phyloP scores from a whole-genome alignment of 2,797 vertebrate species.

The Crypturellus tataupa region DNA sequence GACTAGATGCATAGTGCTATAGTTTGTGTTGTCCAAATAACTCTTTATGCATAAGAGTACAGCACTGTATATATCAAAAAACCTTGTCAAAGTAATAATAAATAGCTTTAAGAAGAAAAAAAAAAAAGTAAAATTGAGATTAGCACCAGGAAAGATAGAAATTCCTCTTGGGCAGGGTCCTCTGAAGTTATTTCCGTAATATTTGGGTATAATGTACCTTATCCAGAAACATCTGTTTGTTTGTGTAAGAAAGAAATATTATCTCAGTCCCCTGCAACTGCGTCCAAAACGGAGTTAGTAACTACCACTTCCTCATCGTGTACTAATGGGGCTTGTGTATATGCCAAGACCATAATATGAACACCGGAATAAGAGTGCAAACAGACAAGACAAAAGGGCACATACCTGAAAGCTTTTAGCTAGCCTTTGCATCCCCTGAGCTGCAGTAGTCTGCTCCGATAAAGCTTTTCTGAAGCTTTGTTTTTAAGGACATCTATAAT shows the following conservation, averaged over 20 bases:
- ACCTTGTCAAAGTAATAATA: neutral
- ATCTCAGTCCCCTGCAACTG: neutral
- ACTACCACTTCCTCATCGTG: constrained; percentile 17
- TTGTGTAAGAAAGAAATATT: neutral
- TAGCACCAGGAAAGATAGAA: neutral
- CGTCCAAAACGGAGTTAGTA: constrained; percentile 15
- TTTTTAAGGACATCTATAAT: constrained; percentile 37
- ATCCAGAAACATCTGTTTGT: neutral
- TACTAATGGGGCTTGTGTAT: constrained; percentile 6
- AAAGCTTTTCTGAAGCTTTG: neutral
- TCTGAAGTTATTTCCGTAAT: constrained; percentile 15
- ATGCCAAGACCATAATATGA: neutral
- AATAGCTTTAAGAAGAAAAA: neutral
- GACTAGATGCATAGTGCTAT: neutral
- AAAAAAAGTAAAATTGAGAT: neutral
- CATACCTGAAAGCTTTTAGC: neutral
- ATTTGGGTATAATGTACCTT: constrained; percentile 14
- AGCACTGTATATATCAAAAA: neutral
- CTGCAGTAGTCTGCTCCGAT: neutral
- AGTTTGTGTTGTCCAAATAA: constrained; percentile 25
- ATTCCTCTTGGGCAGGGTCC: constrained; percentile 3
- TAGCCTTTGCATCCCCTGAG: neutral
- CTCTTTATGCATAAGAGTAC: neutral
- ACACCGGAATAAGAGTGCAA: neutral
- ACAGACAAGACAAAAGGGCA: neutral